Base-by-base conservation (phyloP, 2,113 vertebrate species). In the Pogona vitticeps region DNA sequence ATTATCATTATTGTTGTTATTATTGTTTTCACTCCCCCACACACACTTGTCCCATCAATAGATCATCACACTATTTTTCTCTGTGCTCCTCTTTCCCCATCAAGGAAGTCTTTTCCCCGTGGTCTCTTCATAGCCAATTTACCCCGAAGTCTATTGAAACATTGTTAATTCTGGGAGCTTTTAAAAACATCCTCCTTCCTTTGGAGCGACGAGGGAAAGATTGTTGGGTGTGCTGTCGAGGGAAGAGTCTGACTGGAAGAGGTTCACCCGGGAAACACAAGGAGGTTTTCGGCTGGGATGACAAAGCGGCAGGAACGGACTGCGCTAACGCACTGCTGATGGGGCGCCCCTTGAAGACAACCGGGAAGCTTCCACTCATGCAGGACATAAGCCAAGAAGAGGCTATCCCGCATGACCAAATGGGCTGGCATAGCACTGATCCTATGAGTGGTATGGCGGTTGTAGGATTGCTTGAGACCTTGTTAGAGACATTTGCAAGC, bases 61-160 rank as follows among this genome's bases (percentile, higher is more conserved):
- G 72, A 92, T 91, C 71, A 28, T 0, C 91, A 93, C 91, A 91
- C 78, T 9, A 92, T 93, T 93, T 88, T 84, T 73, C 26, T 68
- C 68, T 91, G 38, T 0, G 28, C 61, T 70, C 73, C 65, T 86
- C 71, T 31, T 63, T 86, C 65, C 84, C 3, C 81, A 85, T 5
- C 4, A 76, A 89, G 76, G 61, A 26, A 84, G 77, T 79, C 90
- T 95, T 90, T 75, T 89, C 46, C 92, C 94, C 82, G 88, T 18
- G 28, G 87, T 75, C 81, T 84, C 95, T 96, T 95, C 94, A 93
- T 72, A 88, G 91, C 56, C 88, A 95, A 95, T 96, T 97, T 93
- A 90, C 89, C 91, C 85, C 88, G 46, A 90, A 94, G 87, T 92
- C 89, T 86, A 72, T 61, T 0, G 59, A 93, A 92, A 68, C 28